phyloP scores from a whole-genome alignment of 2,113 vertebrate genomes.

The Cololabis saira region DNA sequence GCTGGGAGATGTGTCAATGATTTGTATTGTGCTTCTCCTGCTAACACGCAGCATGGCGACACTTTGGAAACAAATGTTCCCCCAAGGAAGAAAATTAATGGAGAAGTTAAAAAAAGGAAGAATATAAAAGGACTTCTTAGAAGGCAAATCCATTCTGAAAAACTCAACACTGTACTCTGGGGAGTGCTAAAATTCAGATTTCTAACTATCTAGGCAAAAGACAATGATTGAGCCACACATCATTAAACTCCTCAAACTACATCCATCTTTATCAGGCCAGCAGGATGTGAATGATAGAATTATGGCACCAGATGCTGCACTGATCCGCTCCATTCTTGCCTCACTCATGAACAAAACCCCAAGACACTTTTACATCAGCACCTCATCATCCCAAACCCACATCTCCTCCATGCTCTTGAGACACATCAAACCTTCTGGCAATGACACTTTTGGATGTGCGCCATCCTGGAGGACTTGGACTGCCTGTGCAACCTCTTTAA shows the following conservation, averaged over 20 bases:
- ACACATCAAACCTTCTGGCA: no score
- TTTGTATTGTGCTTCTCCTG: background rate
- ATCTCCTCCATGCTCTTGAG: no score
- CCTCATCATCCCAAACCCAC: no score
- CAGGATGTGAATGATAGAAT: conserved; percentile 20
- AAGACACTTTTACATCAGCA: no score
- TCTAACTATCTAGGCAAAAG: conserved; percentile 15
- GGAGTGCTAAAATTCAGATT: conserved; percentile 37
- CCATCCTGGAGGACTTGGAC: no score
- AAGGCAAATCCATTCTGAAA: conserved; percentile 17
- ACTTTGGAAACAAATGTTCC: conserved; percentile 34
- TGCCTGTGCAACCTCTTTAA: no score
- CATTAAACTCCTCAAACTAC: conserved; percentile 48
- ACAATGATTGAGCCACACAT: conserved; percentile 46
- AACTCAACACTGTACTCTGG: conserved; percentile 15
- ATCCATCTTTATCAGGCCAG: conserved; percentile 48
- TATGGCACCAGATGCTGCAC: no score
- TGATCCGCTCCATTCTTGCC: no score
- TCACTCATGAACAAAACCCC: no score
- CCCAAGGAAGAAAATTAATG: conserved; percentile 31
- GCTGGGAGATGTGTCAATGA: background rate
- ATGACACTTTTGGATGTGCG: no score
- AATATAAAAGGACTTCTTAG: no score
- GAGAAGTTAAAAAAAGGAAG: background rate
- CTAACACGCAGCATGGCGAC: conserved; percentile 1